Conservation (phyloP, 2,888 invertebrate species). For the Ectemnius cavifrons region DNA sequence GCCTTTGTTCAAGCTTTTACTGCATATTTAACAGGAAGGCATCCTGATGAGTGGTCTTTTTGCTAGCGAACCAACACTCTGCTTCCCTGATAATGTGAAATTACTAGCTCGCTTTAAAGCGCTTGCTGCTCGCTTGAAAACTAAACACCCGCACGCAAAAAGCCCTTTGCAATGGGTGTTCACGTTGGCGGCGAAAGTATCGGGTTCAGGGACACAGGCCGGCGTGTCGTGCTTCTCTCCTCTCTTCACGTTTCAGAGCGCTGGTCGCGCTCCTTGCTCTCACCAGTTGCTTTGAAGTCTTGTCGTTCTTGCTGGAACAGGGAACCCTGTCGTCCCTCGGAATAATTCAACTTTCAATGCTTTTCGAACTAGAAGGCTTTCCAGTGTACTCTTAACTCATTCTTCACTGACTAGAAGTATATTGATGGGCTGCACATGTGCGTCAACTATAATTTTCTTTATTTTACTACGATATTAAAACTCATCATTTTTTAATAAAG, state of each 20-base stretch:
- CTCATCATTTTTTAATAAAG: not conserved
- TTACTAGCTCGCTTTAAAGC: constrained; percentile 52
- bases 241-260: constrained; percentile 7
- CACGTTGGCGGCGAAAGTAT: constrained; percentile 50
- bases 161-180: constrained; percentile 32
- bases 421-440: not conserved
- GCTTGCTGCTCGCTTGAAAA: constrained; percentile 41
- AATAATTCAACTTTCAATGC: not conserved
- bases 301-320: too few species aligned
- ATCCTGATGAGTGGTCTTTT: constrained; percentile 53
- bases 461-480: not conserved
- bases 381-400: not conserved
- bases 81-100: constrained; percentile 57
- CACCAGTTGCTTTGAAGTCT: too few species aligned
- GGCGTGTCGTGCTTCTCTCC: constrained; percentile 1
- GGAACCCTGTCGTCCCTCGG: too few species aligned
- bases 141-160: constrained; percentile 28
- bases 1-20: constrained; percentile 54
- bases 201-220: constrained; percentile 48
- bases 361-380: not conserved
- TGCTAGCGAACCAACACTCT: constrained; percentile 37
- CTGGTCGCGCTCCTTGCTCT: not conserved
- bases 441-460: not conserved
- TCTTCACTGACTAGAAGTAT: too few species aligned
- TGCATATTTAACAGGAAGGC: constrained; percentile 53